Base-by-base conservation (phyloP, 2,113 vertebrate genomes). In the Phalacrocorax brasilianus region DNA sequence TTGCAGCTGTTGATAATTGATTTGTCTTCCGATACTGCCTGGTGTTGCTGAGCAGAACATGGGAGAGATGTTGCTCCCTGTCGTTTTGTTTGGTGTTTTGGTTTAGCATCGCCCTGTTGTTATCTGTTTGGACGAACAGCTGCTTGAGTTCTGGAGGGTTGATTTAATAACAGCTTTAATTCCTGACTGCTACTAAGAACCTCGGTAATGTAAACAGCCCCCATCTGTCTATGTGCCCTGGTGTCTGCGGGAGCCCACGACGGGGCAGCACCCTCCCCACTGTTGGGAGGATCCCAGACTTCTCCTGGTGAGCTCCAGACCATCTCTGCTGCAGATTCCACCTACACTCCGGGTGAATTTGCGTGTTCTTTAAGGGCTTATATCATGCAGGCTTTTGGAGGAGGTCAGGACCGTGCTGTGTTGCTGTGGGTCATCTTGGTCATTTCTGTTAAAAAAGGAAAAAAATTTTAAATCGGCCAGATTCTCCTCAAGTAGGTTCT, bases 91-190 rank as follows among this genome's bases (percentile, higher is more conserved):
- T 28, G 40, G 20, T 56, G 70, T 87, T 95, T 78, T 94, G 95
- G 95, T 98, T 97, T 97, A 91, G 88, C 89, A 52, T 93, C 82
- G 74, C 65, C 63, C 71, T n/a, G 26, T 66, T 38, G 81, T 85
- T 92, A 66, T 58, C 58, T 74, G 75, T 71, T 78, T 85, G 73
- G 56, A 13, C 0, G 55, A 95, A 88, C 95, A 96, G 94, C 85
- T 94, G 89, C 68, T 94, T 14, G 4, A 49, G 61, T 96, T 93
- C 85, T 91, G 96, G 77, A 94, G 91, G 83, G 78, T 28, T 88
- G 80, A 56, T 88, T 95, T 96, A 96, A 92, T 85, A 95, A 85
- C 81, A 87, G 95, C 84, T 91, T 91, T 85, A 95, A 91, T 85
- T 96, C 86, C 89, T 61, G 80, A 49, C 68, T 65, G 73, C 92